Evolutionary conservation across 2,888 invertebrate genomes (phyloP), one percentile per base, ranked within the genome.

Genomic region (Ophion ventricosus): DNA sequence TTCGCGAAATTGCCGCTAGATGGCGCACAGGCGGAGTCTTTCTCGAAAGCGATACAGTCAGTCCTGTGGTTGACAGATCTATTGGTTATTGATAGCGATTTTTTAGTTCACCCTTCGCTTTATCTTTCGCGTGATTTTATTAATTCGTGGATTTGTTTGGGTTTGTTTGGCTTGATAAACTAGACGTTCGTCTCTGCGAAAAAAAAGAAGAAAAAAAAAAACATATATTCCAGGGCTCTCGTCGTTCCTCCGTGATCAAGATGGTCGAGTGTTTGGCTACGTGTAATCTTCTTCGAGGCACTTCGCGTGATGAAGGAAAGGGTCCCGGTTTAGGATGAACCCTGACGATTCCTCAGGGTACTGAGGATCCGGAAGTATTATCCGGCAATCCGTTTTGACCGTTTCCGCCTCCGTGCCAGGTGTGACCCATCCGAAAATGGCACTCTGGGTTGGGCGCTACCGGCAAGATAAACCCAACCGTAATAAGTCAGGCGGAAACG

Each of bases 401-500:
- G 49, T 49, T 49, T 49, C 49, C 49, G 49, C 49, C 49, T 49
- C 5, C 49, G 2, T 17, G 2, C 49, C 49, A 14, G 49, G 49
- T 49, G 49, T 14, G 49, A 14, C 49, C 49, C 49, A 49, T 17
- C 49, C 17, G 49, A 49, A 49, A 17, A 49, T 49, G 14, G 49
- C 49, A 49, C 49, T 49, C 49, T 14, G 8, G 7, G 35, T 5
- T 70, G 56, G 57, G 59, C 49, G 35, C 29, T 1, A n/a, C n/a
- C 69, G 23, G 11, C 23, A 61, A 67, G 82, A 82, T 82, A 82
- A 77, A 76, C 63, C 56, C 56, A 70, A 64, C 72, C 35, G 59
- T 59, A 72, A 77, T 82, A 82, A 77, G 76, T 72, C 29, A 77
- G 54, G 23, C 49, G 43, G 26, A 29, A 77, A 77, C 70, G 82